phyloP scores from a whole-genome alignment of 2,113 vertebrate genomes.

The Addax nasomaculatus region DNA sequence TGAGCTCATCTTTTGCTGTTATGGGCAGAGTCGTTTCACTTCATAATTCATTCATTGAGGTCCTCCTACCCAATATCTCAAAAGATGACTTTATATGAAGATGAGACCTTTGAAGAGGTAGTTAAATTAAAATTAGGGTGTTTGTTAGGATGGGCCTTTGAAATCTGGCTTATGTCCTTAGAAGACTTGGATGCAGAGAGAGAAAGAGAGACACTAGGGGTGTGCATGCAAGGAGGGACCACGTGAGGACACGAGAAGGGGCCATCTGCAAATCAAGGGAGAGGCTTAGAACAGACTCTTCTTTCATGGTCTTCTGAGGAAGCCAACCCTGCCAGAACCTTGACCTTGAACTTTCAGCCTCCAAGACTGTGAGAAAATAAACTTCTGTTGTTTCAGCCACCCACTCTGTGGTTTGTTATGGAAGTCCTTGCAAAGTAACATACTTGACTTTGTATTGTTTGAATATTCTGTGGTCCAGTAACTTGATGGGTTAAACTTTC shows the following conservation, averaged over 20 bases:
- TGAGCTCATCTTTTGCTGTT: neutral
- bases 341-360: neutral
- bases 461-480: neutral
- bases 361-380: neutral
- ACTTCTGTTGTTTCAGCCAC: neutral
- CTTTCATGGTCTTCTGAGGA: neutral
- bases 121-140: neutral
- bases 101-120: neutral
- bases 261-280: neutral
- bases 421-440: neutral
- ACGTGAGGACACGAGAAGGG: rapidly evolving
- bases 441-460: neutral
- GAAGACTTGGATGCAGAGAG: neutral
- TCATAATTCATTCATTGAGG: neutral
- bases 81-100: neutral
- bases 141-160: neutral
- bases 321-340: neutral
- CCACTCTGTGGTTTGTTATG: neutral
- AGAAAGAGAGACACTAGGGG: neutral
- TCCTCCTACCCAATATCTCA: neutral
- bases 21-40: neutral
- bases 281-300: neutral
- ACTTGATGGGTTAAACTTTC: neutral
- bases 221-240: neutral
- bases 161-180: neutral